Evolutionary conservation across 2,888 invertebrate genomes (phyloP).

Genomic region (Drosophila mercatorum): DNA sequence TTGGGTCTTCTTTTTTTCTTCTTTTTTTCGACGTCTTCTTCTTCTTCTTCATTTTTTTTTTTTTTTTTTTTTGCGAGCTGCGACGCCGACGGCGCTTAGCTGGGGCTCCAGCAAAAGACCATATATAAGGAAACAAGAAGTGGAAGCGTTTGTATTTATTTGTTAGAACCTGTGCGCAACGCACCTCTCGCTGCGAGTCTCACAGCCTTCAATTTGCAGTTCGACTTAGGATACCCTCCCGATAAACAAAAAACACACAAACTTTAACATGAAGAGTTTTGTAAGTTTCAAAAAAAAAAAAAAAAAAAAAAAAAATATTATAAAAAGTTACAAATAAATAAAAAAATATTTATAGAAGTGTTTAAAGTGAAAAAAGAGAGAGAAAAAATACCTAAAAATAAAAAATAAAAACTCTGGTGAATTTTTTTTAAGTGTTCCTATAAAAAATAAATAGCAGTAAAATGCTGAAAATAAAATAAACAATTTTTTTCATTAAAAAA

Average conservation of each 20-base stretch:
- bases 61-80: constrained; percentile 43
- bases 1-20: constrained; percentile 55
- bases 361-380: constrained; percentile 7
- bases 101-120: constrained; percentile 60
- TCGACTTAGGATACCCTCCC: constrained; percentile 39
- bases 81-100: constrained; percentile 49
- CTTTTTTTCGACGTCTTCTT: constrained; percentile 13
- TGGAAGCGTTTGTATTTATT: constrained; percentile 80
- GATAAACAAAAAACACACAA: constrained; percentile 17
- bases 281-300: constrained; percentile 64
- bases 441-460: not conserved
- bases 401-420: not conserved
- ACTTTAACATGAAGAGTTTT: constrained; percentile 76
- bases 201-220: constrained; percentile 29
- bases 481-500: not conserved
- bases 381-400: not conserved
- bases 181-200: constrained; percentile 49
- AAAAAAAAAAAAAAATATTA: constrained; percentile 6
- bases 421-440: constrained; percentile 22
- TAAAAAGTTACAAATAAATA: constrained; percentile 1
- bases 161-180: constrained; percentile 81
- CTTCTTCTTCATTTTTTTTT: constrained; percentile 8
- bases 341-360: constrained; percentile 13
- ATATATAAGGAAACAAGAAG: constrained; percentile 84
- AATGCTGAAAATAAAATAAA: not conserved